Conservation (phyloP, 2,113 vertebrate genomes). For the Diadophis punctatus region DNA sequence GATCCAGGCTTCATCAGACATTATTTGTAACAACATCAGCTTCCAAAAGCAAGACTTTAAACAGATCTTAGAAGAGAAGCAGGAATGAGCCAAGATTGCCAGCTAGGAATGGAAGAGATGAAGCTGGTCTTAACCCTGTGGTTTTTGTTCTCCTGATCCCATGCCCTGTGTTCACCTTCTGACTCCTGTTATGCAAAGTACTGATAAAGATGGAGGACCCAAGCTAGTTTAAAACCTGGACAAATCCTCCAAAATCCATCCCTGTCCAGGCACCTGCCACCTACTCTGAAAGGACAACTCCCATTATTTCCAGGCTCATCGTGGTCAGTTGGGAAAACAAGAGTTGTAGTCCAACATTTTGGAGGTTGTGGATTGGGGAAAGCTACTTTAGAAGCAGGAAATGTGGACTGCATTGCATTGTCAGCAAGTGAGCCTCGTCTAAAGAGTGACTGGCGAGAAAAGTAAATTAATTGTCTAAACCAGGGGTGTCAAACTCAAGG, state of each 20-base stretch:
- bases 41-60: background rate
- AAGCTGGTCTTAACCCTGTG: background rate
- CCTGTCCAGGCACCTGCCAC: no score
- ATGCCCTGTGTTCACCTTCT: background rate
- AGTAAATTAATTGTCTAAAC: background rate
- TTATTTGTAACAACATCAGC: background rate
- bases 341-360: background rate
- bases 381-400: background rate
- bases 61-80: background rate
- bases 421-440: background rate
- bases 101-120: background rate
- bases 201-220: background rate
- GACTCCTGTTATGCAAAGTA: background rate
- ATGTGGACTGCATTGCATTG: background rate
- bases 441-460: background rate
- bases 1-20: background rate
- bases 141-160: background rate
- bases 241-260: background rate
- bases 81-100: background rate
- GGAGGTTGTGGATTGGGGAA: background rate
- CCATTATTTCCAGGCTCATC: background rate
- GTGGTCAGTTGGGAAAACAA: background rate
- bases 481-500: no score
- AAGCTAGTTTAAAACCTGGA: background rate
- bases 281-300: background rate